phyloP scores from a whole-genome alignment of 1,140 invertebrate genomes.

The Tenebrio molitor region DNA sequence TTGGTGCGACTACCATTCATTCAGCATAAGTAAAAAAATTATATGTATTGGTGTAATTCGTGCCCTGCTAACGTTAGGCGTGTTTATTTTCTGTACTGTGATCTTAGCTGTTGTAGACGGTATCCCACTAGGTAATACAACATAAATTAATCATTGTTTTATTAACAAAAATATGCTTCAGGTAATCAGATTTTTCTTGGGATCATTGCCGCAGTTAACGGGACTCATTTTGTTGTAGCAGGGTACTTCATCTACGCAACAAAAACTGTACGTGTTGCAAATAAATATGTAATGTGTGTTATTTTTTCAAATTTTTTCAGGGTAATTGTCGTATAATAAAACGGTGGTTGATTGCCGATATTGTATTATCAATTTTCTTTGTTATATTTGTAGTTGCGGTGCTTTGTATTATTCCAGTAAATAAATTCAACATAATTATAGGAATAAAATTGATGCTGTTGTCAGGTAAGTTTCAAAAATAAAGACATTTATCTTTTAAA shows the following conservation, averaged over 20 bases:
- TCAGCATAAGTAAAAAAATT: no score
- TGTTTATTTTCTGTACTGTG: no score
- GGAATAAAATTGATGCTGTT: neutral
- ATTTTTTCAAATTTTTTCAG: neutral
- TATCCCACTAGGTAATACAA: no score
- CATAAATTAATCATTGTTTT: neutral
- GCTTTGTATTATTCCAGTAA: neutral
- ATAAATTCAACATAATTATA: neutral
- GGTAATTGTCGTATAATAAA: neutral
- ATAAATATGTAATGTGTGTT: neutral
- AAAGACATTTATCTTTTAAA: no score
- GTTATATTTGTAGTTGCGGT: neutral
- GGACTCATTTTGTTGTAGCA: neutral
- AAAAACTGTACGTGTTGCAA: neutral
- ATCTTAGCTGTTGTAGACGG: no score
- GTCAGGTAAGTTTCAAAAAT: neutral
- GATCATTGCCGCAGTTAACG: neutral
- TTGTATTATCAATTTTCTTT: neutral
- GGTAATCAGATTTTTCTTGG: neutral
- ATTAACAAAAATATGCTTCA: no score
- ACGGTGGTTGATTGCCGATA: neutral
- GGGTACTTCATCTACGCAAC: neutral
- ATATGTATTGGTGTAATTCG: no score
- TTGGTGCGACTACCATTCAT: no score
- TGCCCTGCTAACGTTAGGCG: no score